Percentiles rank a stretch among this genome's conserved stretches.
Conservation (phyloP, 2,888 invertebrate genomes). For the Tetrapedia diversipes region DNA sequence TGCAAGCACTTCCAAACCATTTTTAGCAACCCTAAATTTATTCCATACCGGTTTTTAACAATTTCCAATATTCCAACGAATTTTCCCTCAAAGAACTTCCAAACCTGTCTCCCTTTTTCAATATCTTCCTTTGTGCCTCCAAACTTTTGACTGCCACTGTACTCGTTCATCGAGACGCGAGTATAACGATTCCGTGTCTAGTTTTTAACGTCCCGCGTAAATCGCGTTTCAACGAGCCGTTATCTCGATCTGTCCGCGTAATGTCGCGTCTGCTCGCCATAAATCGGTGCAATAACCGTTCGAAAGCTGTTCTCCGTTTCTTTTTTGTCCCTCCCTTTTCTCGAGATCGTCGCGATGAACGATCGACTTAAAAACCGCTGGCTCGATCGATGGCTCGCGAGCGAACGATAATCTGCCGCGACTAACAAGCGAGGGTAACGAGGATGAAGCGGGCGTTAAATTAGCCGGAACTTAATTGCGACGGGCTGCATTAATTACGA, state of each 20-base stretch:
- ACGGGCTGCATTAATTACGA: slow-evolving; percentile 8
- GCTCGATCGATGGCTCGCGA: neutral
- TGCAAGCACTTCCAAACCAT: no score
- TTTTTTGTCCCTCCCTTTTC: neutral
- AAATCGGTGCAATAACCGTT: slow-evolving; percentile 5
- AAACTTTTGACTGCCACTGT: no score
- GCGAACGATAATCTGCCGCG: slow-evolving; percentile 4
- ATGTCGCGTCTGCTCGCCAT: slow-evolving; percentile 17
- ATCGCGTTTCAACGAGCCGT: slow-evolving; percentile 30
- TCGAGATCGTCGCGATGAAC: no score
- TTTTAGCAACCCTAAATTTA: no score
- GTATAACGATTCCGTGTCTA: neutral
- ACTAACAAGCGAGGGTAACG: neutral
- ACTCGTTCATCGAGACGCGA: neutral
- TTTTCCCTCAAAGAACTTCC: no score
- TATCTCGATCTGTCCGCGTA: slow-evolving; percentile 26
- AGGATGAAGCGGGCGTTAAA: slow-evolving; percentile 1
- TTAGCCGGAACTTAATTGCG: slow-evolving; percentile 8
- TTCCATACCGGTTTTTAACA: no score
- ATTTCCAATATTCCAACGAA: no score
- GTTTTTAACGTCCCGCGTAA: slow-evolving; percentile 28
- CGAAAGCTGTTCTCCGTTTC: no score
- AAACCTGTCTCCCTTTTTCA: no score
- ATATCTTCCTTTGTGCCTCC: no score
- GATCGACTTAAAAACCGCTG: no score